Conservation (phyloP, 2,888 invertebrate genomes). For the Chamaedrilus cognettii region DNA sequence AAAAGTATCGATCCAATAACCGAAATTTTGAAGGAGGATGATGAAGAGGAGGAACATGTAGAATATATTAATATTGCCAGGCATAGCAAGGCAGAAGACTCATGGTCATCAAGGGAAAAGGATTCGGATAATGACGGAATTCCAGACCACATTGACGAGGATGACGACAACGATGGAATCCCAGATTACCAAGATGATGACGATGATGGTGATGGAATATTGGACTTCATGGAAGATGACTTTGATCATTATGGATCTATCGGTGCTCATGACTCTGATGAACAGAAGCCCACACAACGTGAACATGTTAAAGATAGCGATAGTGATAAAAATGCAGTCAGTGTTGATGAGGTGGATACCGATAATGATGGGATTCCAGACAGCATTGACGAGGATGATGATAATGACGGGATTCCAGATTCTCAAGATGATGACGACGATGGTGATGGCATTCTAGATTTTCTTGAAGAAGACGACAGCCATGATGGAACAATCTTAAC, state of each 20-base stretch:
- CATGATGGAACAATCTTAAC: background rate
- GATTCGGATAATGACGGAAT: slow-evolving; percentile 18
- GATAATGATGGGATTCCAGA: slow-evolving; percentile 46
- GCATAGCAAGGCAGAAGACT: too few relatives aligned
- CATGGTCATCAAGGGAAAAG: background rate
- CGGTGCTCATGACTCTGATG: too few relatives aligned
- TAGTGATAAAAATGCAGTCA: background rate
- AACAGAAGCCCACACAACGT: too few relatives aligned
- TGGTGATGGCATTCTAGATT: slow-evolving; percentile 45
- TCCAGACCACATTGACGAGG: slow-evolving; percentile 37
- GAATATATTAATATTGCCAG: too few relatives aligned
- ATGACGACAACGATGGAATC: slow-evolving; percentile 40
- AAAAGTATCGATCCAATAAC: slow-evolving; percentile 29
- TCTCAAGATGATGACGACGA: slow-evolving; percentile 27
- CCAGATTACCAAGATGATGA: slow-evolving; percentile 41
- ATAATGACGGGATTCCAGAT: slow-evolving; percentile 49
- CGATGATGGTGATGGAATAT: slow-evolving; percentile 31
- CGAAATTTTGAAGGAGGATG: slow-evolving; percentile 20
- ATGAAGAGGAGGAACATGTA: slow-evolving; percentile 3
- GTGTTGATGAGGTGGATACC: slow-evolving; percentile 17
- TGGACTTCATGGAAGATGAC: slow-evolving; percentile 22
- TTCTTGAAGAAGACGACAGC: background rate
- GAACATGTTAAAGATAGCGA: slow-evolving; percentile 24
- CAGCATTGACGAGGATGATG: slow-evolving; percentile 40
- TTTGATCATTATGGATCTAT: slow-evolving; percentile 8